phyloP scores from a whole-genome alignment of 2,113 vertebrate genomes.

The Macquaria australasica region DNA sequence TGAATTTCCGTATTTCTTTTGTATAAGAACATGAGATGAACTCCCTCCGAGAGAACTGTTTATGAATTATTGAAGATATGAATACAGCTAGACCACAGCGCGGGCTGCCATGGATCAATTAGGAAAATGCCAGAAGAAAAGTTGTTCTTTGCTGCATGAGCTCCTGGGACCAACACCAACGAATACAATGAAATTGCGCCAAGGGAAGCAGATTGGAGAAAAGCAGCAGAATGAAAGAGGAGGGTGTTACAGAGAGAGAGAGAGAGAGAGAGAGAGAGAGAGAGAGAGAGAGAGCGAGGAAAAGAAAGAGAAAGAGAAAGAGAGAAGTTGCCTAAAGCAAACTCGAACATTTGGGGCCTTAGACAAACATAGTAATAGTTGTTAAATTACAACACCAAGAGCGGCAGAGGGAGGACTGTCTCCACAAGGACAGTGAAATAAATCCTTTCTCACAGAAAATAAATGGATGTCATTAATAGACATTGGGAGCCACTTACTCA shows the following conservation, averaged over 20 bases:
- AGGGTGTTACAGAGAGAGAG: slow-evolving; percentile 27
- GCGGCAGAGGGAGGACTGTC: slow-evolving; percentile 59
- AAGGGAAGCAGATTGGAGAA: slow-evolving; percentile 54
- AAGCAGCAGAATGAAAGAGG: slow-evolving; percentile 48
- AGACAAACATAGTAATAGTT: slow-evolving; percentile 78
- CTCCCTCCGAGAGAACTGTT: slow-evolving; percentile 26
- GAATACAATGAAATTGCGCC: slow-evolving; percentile 60
- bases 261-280: background rate
- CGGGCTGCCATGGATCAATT: slow-evolving; percentile 74
- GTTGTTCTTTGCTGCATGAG: slow-evolving; percentile 54
- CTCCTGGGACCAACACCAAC: slow-evolving; percentile 63
- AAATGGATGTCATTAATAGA: slow-evolving; percentile 76
- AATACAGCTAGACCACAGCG: slow-evolving; percentile 48
- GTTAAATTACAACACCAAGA: slow-evolving; percentile 70
- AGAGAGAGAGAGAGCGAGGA: slow-evolving; percentile 37
- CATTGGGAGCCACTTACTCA: slow-evolving; percentile 63
- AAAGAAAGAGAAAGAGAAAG: slow-evolving; percentile 15
- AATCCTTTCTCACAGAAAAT: slow-evolving; percentile 69
- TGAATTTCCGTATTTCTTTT: slow-evolving; percentile 23
- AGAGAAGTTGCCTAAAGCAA: slow-evolving; percentile 56
- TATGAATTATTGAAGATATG: slow-evolving; percentile 76
- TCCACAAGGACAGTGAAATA: slow-evolving; percentile 66
- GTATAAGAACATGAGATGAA: slow-evolving; percentile 35
- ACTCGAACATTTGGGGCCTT: slow-evolving; percentile 67
- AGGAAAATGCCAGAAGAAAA: slow-evolving; percentile 76